Percentiles rank a stretch among this genome's conserved stretches.
These are phyloP conservation scores for Sander vitreus DNA, from an alignment of 2,113 vertebrate genomes.

Conservation along the genomic window DNA sequence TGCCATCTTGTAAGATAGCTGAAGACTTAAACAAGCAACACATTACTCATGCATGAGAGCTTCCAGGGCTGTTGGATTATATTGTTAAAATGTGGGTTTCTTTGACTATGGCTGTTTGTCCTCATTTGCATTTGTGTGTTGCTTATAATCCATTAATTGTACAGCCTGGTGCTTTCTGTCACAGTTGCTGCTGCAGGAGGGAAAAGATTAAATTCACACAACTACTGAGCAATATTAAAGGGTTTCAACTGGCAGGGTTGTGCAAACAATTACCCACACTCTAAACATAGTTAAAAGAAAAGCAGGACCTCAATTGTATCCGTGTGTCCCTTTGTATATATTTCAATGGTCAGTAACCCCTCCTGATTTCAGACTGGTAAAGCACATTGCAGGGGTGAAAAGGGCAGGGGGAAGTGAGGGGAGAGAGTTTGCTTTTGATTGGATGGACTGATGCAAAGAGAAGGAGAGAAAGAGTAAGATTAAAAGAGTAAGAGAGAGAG, in stretches of 20 bases:
- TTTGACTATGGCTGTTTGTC: conserved; percentile 48
- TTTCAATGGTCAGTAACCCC: conserved; percentile 56
- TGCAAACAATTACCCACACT: conserved; percentile 20
- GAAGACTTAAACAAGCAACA: conserved; percentile 78
- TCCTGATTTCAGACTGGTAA: conserved; percentile 51
- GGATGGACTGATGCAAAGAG: conserved; percentile 62
- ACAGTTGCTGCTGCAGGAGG: conserved; percentile 37
- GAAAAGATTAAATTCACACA: conserved; percentile 43
- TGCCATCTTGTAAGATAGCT: conserved; percentile 69
- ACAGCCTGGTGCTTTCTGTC: conserved; percentile 38
- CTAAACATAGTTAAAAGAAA: conserved; percentile 21
- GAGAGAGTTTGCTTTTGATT: conserved; percentile 55
- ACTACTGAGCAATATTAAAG: conserved; percentile 39
- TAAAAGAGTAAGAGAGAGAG: conserved; percentile 23
- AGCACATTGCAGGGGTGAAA: conserved; percentile 49
- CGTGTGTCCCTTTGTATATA: conserved; percentile 19
- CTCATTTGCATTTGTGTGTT: conserved; percentile 34
- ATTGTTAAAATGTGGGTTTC: conserved; percentile 45
- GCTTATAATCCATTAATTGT: conserved; percentile 32
- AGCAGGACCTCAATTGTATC: conserved; percentile 21
- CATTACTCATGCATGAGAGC: conserved; percentile 74
- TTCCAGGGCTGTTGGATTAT: conserved; percentile 57
- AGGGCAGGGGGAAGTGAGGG: conserved; percentile 19
- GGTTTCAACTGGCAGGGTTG: conserved; percentile 10
- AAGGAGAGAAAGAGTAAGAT: conserved; percentile 41